A percentile compares a stretch with the other conserved stretches of the same genome.
Conservation (phyloP, 2,113 vertebrate species). For the Syngnathus floridae region DNA sequence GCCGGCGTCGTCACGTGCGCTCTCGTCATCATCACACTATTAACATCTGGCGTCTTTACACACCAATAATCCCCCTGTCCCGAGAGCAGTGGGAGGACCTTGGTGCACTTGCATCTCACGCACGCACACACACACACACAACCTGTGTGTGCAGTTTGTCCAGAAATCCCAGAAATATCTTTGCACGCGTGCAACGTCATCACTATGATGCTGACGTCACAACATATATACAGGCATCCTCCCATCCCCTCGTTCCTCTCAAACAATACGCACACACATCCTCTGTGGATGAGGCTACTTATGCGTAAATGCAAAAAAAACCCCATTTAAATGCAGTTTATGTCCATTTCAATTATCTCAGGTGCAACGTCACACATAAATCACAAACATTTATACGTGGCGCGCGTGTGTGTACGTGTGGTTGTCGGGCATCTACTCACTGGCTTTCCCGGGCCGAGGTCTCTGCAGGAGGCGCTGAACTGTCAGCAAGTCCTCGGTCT, state of each 20-base stretch:
- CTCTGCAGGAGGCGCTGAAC: constrained; percentile 93
- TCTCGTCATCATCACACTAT: constrained; percentile 45
- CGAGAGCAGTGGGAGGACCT: constrained; percentile 50
- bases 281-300: background rate
- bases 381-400: constrained; percentile 25
- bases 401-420: constrained; percentile 8
- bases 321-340: background rate
- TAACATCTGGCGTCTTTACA: constrained; percentile 67
- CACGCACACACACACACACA: constrained; percentile 3
- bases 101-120: constrained; percentile 25
- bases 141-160: constrained; percentile 6
- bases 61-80: constrained; percentile 59
- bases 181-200: constrained; percentile 60
- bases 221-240: constrained; percentile 19
- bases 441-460: constrained; percentile 91
- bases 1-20: constrained; percentile 38
- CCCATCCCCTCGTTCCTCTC: background rate
- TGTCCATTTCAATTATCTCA: background rate
- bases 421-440: constrained; percentile 71
- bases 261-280: background rate
- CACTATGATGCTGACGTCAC: constrained; percentile 56
- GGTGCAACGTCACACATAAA: background rate
- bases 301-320: background rate
- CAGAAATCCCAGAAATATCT: constrained; percentile 12
- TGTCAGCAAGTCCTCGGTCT: constrained; percentile 89